These are phyloP conservation scores for Drosophila mettleri DNA, from an alignment of 2,888 invertebrate species.

Conservation along the genomic window DNA sequence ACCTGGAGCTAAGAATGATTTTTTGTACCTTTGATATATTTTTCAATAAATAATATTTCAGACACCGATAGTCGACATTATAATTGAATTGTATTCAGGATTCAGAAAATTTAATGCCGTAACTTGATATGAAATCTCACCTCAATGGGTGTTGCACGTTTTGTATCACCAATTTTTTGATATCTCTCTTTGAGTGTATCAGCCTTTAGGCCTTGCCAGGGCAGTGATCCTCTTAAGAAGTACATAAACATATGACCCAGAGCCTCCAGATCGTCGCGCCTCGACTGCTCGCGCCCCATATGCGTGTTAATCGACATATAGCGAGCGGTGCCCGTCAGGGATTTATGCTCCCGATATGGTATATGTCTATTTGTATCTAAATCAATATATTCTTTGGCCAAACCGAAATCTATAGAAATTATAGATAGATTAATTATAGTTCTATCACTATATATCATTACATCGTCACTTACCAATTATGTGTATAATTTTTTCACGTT, in stretches of 20 bases:
- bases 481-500: slow-evolving; percentile 99
- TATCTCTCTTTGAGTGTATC: slow-evolving; percentile 99
- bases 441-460: slow-evolving; percentile 18
- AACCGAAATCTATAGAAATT: slow-evolving; percentile 94
- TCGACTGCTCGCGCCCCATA: slow-evolving; percentile 99
- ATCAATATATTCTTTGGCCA: slow-evolving; percentile 99
- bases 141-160: slow-evolving; percentile 99
- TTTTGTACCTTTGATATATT: too few relatives aligned
- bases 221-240: slow-evolving; percentile 99
- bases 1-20: too few relatives aligned
- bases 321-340: slow-evolving; percentile 99
- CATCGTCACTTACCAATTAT: slow-evolving; percentile 93
- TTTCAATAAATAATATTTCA: too few relatives aligned
- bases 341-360: slow-evolving; percentile 99
- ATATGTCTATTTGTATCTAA: slow-evolving; percentile 99
- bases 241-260: slow-evolving; percentile 99
- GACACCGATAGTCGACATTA: background rate
- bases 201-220: slow-evolving; percentile 99
- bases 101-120: background rate
- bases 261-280: slow-evolving; percentile 99
- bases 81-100: background rate
- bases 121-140: slow-evolving; percentile 83
- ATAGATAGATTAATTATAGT: background rate
- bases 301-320: slow-evolving; percentile 99
- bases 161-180: slow-evolving; percentile 99